These are phyloP conservation scores for Falcaria lacertinaria DNA, from an alignment of 2,888 invertebrate genomes.

Conservation along the genomic window DNA sequence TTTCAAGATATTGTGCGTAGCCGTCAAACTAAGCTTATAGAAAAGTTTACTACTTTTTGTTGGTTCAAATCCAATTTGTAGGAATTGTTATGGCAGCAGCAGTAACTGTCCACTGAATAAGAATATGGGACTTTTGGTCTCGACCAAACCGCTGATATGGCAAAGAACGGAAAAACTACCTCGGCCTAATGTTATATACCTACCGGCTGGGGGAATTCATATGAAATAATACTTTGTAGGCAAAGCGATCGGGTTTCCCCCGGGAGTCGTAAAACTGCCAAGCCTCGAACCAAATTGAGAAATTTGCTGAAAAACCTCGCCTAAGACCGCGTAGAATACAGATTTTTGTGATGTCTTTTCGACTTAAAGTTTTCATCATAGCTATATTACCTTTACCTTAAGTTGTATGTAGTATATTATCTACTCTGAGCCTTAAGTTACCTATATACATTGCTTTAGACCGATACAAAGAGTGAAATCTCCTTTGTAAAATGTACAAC, in stretches of 20 bases:
- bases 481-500: too few relatives aligned
- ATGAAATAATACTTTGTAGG: constrained; percentile 70
- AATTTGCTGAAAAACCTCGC: constrained; percentile 69
- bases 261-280: constrained; percentile 63
- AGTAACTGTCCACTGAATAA: constrained; percentile 50
- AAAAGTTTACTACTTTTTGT: constrained; percentile 39
- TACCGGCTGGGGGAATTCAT: constrained; percentile 51
- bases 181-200: constrained; percentile 48
- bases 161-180: constrained; percentile 40
- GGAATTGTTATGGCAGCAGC: constrained; percentile 50
- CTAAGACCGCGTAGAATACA: constrained; percentile 18
- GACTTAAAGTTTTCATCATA: too few relatives aligned
- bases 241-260: constrained; percentile 60
- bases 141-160: constrained; percentile 38
- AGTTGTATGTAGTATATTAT: constrained; percentile 26
- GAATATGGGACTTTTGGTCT: constrained; percentile 52
- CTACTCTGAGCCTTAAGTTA: constrained; percentile 3
- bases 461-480: too few relatives aligned
- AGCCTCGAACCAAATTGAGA: constrained; percentile 64
- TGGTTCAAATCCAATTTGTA: constrained; percentile 59
- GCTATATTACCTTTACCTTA: too few relatives aligned
- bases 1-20: not conserved
- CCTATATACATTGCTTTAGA: too few relatives aligned
- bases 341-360: not conserved
- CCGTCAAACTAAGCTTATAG: constrained; percentile 9